These are phyloP conservation scores for Campopleginae sp. DNA, from an alignment of 2,888 invertebrate species.

Conservation along the genomic window DNA sequence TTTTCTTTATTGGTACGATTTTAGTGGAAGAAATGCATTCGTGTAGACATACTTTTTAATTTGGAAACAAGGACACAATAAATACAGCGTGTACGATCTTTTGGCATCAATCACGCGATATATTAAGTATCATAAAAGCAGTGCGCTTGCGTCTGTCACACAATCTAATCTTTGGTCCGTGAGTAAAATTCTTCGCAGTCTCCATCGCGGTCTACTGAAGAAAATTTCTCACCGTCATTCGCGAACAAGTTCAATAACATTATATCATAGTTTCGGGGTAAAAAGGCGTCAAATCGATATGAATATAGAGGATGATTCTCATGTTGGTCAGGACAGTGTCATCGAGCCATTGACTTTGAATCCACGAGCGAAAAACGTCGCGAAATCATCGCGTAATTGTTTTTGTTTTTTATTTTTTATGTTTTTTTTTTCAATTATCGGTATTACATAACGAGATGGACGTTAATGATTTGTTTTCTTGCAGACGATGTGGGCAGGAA, in stretches of 20 bases:
- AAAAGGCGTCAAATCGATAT: constrained; percentile 8
- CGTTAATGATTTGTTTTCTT: constrained; percentile 54
- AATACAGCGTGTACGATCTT: constrained; percentile 14
- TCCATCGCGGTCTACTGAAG: constrained; percentile 9
- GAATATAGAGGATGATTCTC: constrained; percentile 11
- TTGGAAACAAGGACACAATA: not conserved
- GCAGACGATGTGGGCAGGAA: constrained; percentile 67
- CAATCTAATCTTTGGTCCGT: constrained; percentile 42
- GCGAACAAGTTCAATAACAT: not conserved
- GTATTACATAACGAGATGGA: not conserved
- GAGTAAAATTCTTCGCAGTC: constrained; percentile 26
- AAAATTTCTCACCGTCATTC: constrained; percentile 19
- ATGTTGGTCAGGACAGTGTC: constrained; percentile 21
- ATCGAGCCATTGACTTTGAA: constrained; percentile 32
- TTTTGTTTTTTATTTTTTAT: not conserved
- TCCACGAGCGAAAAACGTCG: not conserved
- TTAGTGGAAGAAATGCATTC: not conserved
- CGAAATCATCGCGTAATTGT: constrained; percentile 39
- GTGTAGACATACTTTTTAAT: not conserved
- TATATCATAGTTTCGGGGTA: not conserved
- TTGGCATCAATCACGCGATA: constrained; percentile 13
- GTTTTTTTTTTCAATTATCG: not conserved
- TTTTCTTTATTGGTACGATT: not conserved
- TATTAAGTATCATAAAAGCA: constrained; percentile 15
- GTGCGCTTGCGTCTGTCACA: constrained; percentile 42